Percentiles rank a stretch among this genome's conserved stretches.
phyloP scores from a whole-genome alignment of 1,140 invertebrate species.

The Aphelinus atriplicis region DNA sequence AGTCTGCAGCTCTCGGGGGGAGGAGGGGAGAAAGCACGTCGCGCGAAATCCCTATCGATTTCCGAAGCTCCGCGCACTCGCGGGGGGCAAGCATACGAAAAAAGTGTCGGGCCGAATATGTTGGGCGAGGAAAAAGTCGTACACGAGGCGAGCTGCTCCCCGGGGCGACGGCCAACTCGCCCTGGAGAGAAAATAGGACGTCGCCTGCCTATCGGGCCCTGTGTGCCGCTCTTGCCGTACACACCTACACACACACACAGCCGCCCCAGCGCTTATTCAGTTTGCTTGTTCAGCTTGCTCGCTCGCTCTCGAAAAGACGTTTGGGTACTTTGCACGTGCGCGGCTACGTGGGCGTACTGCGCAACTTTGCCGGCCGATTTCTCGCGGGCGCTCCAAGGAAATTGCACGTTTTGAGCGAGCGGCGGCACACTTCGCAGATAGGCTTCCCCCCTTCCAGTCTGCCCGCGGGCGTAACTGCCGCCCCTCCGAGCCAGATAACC shows the following conservation, averaged over 20 bases:
- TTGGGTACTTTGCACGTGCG: constrained; percentile 20
- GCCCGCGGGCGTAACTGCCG: constrained; percentile 24
- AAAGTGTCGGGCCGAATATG: not conserved
- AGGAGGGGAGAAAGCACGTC: no score
- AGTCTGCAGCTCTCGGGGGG: not conserved
- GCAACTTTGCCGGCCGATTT: constrained; percentile 17
- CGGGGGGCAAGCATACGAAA: constrained; percentile 3
- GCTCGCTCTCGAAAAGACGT: constrained; percentile 9
- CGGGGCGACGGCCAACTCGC: not conserved
- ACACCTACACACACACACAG: no score
- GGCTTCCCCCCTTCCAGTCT: not conserved
- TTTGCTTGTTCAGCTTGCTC: constrained; percentile 11
- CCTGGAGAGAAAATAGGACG: constrained; percentile 12
- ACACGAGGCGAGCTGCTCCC: not conserved
- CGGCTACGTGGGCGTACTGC: not conserved
- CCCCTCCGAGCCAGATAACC: constrained; percentile 35
- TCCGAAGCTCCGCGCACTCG: not conserved
- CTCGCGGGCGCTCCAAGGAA: constrained; percentile 24
- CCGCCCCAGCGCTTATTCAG: not conserved
- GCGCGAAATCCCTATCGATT: constrained; percentile 22
- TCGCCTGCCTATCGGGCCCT: not conserved
- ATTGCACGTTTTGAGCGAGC: constrained; percentile 37
- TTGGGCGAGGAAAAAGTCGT: not conserved
- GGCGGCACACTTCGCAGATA: not conserved
- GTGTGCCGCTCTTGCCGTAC: no score